Evolutionary conservation across 2,113 vertebrate genomes (phyloP).

Genomic region (Calyptomena viridis): DNA sequence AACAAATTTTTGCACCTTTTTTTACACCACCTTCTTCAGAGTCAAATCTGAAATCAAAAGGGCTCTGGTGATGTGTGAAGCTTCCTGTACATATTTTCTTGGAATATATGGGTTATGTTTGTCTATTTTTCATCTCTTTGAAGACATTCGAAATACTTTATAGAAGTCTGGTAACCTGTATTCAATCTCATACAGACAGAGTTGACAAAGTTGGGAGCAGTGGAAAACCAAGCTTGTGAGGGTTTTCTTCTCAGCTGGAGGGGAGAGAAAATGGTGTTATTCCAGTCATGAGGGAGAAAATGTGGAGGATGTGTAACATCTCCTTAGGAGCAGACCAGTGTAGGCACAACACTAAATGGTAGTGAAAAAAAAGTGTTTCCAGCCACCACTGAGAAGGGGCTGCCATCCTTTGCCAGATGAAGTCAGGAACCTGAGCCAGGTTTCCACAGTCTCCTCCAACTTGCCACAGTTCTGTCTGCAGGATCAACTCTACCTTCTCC

Average conservation of each 20-base stretch:
- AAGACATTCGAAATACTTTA: neutral
- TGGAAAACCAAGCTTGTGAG: neutral
- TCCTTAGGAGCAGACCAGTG: neutral
- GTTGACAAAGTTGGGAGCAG: neutral
- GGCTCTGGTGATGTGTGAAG: neutral
- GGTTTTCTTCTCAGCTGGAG: neutral
- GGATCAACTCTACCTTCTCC: neutral
- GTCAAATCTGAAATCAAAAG: neutral
- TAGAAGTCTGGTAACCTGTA: neutral
- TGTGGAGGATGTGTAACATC: neutral
- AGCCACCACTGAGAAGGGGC: accelerated
- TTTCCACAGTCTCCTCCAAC: neutral
- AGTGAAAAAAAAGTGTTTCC: neutral
- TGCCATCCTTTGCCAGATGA: neutral
- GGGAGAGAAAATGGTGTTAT: neutral
- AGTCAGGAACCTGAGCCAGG: neutral
- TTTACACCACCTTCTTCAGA: neutral
- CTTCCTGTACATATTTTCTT: neutral
- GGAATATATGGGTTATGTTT: neutral
- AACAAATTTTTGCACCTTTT: neutral
- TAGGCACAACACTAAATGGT: neutral
- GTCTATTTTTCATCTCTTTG: neutral
- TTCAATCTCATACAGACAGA: neutral
- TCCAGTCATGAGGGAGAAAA: neutral
- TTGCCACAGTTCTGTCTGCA: neutral